Evolutionary conservation across 2,113 vertebrate species (phyloP).

Genomic region (Triplophysa tibetana): DNA sequence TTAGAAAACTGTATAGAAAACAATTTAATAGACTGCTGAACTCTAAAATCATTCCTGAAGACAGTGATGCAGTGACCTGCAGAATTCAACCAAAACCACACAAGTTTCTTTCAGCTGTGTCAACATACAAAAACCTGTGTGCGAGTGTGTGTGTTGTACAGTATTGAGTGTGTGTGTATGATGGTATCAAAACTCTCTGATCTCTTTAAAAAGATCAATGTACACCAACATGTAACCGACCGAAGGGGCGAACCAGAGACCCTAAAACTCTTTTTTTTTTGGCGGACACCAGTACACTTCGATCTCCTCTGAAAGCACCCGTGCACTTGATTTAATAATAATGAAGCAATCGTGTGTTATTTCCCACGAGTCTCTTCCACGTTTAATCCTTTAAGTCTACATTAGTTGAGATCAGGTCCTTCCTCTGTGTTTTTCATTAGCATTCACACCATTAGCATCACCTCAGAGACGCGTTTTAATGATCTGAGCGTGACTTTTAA

Average conservation of each 20-base stretch:
- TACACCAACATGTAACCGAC: background rate
- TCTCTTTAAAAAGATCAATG: too few species aligned
- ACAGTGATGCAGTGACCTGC: background rate
- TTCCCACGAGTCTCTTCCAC: background rate
- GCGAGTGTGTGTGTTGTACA: background rate
- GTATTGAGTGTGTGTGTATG: background rate
- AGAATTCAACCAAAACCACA: background rate
- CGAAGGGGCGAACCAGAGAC: background rate
- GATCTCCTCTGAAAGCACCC: background rate
- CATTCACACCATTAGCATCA: conserved; percentile 20
- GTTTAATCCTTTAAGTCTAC: conserved; percentile 16
- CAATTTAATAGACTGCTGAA: background rate
- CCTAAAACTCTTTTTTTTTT: background rate
- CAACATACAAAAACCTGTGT: background rate
- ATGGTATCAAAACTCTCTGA: too few species aligned
- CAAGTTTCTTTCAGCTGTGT: background rate
- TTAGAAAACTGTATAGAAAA: background rate
- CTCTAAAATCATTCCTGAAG: background rate
- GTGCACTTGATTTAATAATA: background rate
- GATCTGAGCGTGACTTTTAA: conserved; percentile 11
- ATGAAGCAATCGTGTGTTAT: conserved; percentile 1
- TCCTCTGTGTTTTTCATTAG: conserved; percentile 33
- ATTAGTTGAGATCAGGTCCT: conserved; percentile 9
- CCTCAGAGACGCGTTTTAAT: conserved; percentile 31
- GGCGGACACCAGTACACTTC: background rate